Percentiles rank a stretch among this genome's conserved stretches.
These are phyloP conservation scores for Mesaphorura yosii DNA, from an alignment of 1,140 invertebrate species.

Conservation along the genomic window DNA sequence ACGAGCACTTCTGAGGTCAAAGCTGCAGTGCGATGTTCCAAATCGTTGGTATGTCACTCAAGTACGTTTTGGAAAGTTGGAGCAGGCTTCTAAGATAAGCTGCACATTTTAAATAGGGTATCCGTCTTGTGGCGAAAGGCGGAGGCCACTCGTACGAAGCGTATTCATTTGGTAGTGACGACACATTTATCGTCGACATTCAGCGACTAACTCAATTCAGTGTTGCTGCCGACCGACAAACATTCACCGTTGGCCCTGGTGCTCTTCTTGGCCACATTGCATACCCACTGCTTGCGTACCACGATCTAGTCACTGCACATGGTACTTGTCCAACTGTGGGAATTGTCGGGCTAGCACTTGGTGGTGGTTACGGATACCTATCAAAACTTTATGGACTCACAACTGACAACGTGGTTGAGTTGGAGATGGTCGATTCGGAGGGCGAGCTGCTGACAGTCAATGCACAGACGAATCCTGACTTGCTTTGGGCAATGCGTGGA, in stretches of 20 bases:
- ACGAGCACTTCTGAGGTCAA: too few relatives aligned
- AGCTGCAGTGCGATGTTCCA: too few relatives aligned
- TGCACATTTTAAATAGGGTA: too few relatives aligned
- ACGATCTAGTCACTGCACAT: background rate
- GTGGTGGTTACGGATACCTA: constrained; percentile 5
- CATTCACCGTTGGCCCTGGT: background rate
- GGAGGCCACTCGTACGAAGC: constrained; percentile 1
- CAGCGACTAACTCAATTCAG: background rate
- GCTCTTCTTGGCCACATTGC: background rate
- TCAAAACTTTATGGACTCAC: background rate
- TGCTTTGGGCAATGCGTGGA: constrained; percentile 2
- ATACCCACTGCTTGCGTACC: background rate
- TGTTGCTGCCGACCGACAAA: background rate
- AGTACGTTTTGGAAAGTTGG: too few relatives aligned
- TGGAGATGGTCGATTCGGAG: background rate
- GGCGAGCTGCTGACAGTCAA: background rate
- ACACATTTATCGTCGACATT: background rate
- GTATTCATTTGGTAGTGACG: constrained; percentile 1
- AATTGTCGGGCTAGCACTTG: background rate
- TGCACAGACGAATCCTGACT: background rate
- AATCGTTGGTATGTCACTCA: too few relatives aligned
- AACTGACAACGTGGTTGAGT: background rate
- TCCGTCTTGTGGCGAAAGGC: background rate
- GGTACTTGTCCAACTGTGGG: background rate
- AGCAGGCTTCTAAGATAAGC: too few relatives aligned